phyloP scores from a whole-genome alignment of 2,113 vertebrate species.

The Anhinga anhinga region DNA sequence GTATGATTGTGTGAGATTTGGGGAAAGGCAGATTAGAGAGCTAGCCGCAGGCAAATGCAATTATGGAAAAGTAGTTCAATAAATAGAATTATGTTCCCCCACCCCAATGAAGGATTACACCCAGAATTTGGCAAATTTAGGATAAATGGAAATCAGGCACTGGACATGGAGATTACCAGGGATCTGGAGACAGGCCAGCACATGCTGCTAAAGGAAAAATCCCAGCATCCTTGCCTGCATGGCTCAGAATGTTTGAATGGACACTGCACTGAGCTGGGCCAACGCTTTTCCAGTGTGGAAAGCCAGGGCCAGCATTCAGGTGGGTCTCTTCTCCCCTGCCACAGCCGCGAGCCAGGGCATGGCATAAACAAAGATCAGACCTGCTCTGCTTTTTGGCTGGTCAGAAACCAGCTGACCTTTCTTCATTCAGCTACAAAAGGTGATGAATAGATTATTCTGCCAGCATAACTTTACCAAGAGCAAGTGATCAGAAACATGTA shows the following conservation, averaged over 20 bases:
- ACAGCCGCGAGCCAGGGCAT: neutral
- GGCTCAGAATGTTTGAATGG: neutral
- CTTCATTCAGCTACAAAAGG: neutral
- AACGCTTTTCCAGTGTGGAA: neutral
- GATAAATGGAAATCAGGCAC: neutral
- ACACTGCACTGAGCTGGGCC: neutral
- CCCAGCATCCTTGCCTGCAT: neutral
- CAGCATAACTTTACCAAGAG: neutral
- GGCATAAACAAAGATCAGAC: neutral
- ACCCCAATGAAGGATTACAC: neutral
- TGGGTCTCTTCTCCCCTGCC: neutral
- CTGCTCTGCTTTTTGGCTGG: neutral
- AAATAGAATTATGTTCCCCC: neutral
- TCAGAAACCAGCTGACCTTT: neutral
- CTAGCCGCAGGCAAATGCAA: neutral
- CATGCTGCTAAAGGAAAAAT: neutral
- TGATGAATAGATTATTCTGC: neutral
- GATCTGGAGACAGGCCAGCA: neutral
- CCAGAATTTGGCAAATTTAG: neutral
- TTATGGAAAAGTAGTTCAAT: neutral
- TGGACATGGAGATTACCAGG: neutral
- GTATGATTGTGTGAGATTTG: neutral
- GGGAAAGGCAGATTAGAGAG: neutral
- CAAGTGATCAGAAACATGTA: neutral
- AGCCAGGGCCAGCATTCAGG: neutral